Evolutionary conservation across 1,140 invertebrate species (phyloP).

Genomic region (Schlechtendalia chinensis): DNA sequence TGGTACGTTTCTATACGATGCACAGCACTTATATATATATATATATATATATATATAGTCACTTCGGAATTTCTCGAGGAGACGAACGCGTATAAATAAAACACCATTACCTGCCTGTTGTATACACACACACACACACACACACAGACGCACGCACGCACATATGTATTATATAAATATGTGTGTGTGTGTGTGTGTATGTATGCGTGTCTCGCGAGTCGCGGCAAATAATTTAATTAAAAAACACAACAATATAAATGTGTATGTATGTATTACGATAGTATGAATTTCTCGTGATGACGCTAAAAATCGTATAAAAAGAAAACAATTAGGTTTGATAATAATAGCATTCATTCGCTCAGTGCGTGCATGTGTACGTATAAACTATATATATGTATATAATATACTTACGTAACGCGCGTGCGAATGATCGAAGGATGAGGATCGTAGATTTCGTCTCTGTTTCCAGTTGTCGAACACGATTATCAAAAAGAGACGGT

Average conservation of each 20-base stretch:
- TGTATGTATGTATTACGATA: not conserved
- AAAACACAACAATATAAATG: constrained; percentile 10
- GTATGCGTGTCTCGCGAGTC: not conserved
- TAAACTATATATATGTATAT: not conserved
- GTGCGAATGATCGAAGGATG: not conserved
- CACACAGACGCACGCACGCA: too few relatives aligned
- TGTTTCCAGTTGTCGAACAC: not conserved
- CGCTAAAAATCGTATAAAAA: constrained; percentile 6
- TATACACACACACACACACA: too few relatives aligned
- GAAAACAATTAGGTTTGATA: constrained; percentile 10
- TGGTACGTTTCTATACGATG: too few relatives aligned
- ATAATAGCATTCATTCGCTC: not conserved
- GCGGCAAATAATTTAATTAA: constrained; percentile 26
- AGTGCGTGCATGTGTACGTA: too few relatives aligned
- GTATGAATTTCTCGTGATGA: constrained; percentile 23
- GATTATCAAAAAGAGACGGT: constrained; percentile 4
- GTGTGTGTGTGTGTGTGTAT: not conserved
- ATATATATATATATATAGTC: too few relatives aligned
- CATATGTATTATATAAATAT: not conserved
- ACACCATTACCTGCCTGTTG: too few relatives aligned
- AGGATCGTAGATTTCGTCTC: not conserved
- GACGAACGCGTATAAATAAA: not conserved
- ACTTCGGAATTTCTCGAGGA: constrained; percentile 7
- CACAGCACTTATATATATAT: too few relatives aligned
- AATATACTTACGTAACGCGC: not conserved